Conservation (phyloP, 1,140 invertebrate species). For the Brachionus rotundiformis region DNA sequence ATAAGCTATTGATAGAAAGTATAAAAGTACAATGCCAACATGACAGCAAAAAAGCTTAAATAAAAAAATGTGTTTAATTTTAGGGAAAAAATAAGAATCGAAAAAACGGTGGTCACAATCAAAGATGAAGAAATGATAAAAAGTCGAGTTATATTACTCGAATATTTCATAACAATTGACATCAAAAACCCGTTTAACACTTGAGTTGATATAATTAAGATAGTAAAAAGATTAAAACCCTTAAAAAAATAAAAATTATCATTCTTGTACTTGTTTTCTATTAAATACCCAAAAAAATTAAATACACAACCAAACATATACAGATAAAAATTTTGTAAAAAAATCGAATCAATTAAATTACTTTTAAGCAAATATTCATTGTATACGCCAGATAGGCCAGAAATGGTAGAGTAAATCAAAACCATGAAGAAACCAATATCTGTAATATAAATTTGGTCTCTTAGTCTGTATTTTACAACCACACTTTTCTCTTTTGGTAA, state of each 20-base stretch:
- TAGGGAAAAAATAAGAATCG: constrained; percentile 23
- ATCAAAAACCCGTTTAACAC: constrained; percentile 61
- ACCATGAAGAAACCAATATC: constrained; percentile 58
- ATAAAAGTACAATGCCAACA: constrained; percentile 22
- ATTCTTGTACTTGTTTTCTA: neutral
- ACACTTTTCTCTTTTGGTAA: neutral
- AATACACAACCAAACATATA: constrained; percentile 46
- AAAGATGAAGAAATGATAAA: constrained; percentile 63
- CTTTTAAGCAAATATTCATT: constrained; percentile 62
- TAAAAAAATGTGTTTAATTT: constrained; percentile 32
- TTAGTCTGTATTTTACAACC: neutral
- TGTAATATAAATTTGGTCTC: constrained; percentile 55
- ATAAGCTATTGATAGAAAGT: neutral
- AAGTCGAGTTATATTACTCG: constrained; percentile 62
- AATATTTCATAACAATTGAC: constrained; percentile 63
- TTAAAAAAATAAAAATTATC: constrained; percentile 52
- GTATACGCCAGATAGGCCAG: constrained; percentile 60
- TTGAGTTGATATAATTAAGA: constrained; percentile 58
- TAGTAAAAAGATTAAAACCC: constrained; percentile 57
- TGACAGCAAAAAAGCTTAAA: neutral
- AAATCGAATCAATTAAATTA: constrained; percentile 55
- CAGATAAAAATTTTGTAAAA: constrained; percentile 49
- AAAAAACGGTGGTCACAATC: constrained; percentile 52
- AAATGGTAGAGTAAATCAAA: constrained; percentile 57
- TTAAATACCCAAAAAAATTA: neutral